Conservation (phyloP, 2,888 invertebrate species). For the Vannuccia rotundouncinata region DNA sequence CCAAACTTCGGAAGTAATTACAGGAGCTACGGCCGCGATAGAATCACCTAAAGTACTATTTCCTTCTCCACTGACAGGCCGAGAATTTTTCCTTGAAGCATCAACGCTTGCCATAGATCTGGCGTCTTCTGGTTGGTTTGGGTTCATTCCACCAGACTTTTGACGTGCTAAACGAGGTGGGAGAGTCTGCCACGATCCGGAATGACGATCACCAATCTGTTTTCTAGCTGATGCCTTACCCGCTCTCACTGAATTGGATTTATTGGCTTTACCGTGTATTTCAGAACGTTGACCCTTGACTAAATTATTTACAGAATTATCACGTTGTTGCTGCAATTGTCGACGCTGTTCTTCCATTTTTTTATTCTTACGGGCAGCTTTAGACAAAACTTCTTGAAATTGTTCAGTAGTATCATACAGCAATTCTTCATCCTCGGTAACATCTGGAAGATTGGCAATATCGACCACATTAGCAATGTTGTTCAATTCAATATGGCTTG, state of each 20-base stretch:
- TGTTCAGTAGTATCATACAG: conserved; percentile 33
- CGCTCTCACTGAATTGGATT: neutral
- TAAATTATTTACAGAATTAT: neutral
- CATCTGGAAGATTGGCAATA: conserved; percentile 37
- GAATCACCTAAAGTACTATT: neutral
- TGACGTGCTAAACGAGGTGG: conserved; percentile 15
- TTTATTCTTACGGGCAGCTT: conserved; percentile 18
- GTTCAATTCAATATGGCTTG: conserved; percentile 26
- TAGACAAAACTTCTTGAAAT: conserved; percentile 36
- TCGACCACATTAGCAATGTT: conserved; percentile 34
- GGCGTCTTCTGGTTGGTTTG: neutral
- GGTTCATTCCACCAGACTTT: neutral
- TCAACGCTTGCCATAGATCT: too few relatives aligned
- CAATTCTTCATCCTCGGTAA: conserved; percentile 36
- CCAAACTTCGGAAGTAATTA: neutral
- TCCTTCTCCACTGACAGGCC: too few relatives aligned
- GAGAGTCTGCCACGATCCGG: neutral
- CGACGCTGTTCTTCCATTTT: conserved; percentile 33
- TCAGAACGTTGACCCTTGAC: neutral
- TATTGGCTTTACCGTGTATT: neutral
- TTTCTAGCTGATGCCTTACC: neutral
- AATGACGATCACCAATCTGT: neutral
- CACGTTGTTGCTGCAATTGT: neutral
- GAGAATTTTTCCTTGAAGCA: too few relatives aligned
- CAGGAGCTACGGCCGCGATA: too few relatives aligned